Conservation (phyloP, 2,888 invertebrate species). For the Buathra laborator region DNA sequence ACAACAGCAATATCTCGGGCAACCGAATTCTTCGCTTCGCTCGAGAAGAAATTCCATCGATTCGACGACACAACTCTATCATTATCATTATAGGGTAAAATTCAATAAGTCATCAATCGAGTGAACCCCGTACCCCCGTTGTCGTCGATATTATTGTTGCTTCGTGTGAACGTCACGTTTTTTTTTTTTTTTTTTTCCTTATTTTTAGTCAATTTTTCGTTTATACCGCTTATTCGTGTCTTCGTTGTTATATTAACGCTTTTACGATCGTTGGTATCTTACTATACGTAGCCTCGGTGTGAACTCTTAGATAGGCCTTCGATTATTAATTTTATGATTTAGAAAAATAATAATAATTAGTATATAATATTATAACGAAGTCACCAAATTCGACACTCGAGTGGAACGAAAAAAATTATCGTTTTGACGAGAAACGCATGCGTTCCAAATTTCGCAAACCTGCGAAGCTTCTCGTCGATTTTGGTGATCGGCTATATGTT, state of each 20-base stretch:
- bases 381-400: slow-evolving; percentile 1
- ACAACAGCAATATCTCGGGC: slow-evolving; percentile 69
- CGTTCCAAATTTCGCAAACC: slow-evolving; percentile 46
- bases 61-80: slow-evolving; percentile 81
- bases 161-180: slow-evolving; percentile 52
- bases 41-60: slow-evolving; percentile 81
- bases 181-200: slow-evolving; percentile 8
- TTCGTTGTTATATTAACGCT: slow-evolving; percentile 48
- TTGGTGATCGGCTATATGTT: not conserved
- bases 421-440: slow-evolving; percentile 44
- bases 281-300: slow-evolving; percentile 81
- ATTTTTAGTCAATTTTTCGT: slow-evolving; percentile 37
- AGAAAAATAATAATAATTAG: slow-evolving; percentile 11
- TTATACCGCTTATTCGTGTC: slow-evolving; percentile 11
- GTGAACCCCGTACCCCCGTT: slow-evolving; percentile 47
- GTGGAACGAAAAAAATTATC: slow-evolving; percentile 7
- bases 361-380: slow-evolving; percentile 32
- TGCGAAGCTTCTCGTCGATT: slow-evolving; percentile 44
- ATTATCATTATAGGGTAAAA: slow-evolving; percentile 82
- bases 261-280: slow-evolving; percentile 47
- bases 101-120: slow-evolving; percentile 37
- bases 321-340: not conserved
- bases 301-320: slow-evolving; percentile 70
- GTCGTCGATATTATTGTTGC: slow-evolving; percentile 50
- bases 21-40: slow-evolving; percentile 70